These are phyloP conservation scores for Neofelis nebulosa DNA, from an alignment of 2,113 vertebrate genomes.

Conservation along the genomic window DNA sequence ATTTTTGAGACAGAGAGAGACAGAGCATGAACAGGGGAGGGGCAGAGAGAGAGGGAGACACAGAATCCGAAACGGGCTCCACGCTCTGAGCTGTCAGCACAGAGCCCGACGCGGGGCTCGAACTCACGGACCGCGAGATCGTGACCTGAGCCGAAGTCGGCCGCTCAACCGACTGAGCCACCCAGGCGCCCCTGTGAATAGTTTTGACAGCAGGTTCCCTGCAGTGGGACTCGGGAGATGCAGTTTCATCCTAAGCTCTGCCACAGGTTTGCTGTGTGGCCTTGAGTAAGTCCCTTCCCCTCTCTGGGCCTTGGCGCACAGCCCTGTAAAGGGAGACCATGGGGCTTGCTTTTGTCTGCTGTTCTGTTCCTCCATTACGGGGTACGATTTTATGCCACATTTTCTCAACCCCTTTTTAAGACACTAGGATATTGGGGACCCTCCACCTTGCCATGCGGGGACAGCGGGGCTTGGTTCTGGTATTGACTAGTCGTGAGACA, in stretches of 20 bases:
- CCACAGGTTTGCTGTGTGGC: background rate
- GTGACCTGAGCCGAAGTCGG: too few species aligned
- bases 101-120: too few species aligned
- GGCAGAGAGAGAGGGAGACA: too few species aligned
- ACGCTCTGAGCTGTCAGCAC: too few species aligned
- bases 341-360: fast-evolving
- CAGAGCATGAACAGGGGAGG: too few species aligned
- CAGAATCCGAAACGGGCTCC: too few species aligned
- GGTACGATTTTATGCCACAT: background rate
- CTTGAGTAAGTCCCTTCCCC: background rate
- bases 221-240: background rate
- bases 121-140: too few species aligned
- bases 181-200: too few species aligned
- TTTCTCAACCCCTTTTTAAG: background rate
- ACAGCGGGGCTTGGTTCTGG: background rate
- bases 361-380: background rate
- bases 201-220: background rate
- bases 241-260: background rate
- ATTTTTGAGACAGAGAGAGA: too few species aligned
- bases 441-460: background rate
- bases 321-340: background rate
- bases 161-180: too few species aligned
- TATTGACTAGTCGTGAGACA: background rate
- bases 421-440: background rate
- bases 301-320: background rate